Base-by-base conservation (phyloP, 2,113 vertebrate genomes). In the Eretmochelys imbricata region DNA sequence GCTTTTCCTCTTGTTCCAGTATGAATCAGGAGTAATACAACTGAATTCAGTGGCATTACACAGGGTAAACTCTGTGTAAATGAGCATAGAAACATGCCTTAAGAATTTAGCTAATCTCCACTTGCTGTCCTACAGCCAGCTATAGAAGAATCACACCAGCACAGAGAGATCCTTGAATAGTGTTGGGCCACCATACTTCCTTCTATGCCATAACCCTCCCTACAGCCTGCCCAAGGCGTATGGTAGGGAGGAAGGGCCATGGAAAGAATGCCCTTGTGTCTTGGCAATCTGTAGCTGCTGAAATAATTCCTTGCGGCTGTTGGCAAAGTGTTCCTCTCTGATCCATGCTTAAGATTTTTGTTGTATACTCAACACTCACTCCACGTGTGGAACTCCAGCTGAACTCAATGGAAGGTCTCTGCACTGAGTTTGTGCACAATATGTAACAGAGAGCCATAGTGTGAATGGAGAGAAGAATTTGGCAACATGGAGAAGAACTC, bases 341-440 rank as follows among this genome's bases (percentile, higher is more conserved):
- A 96, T 96, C 94, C 97, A 95, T 88, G 94, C 96, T 96, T 88
- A 91, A 89, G 90, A 94, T 94, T 1, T 84, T 85, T 94, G 95
- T 94, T 93, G 93, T 80, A 22, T 59, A 75, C 92, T 96, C 93
- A 85, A 87, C 65, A 6, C 81, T 96, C 91, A 22, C 90, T 96
- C 93, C 93, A 96, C 95, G 94, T 95, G 95, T 96, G 97, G 97
- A 96, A 95, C 96, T 95, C 93, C 96, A 97, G 42, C 38, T 48
- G 24, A 78, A 46, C 11, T 95, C 96, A 96, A 93, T 96, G 94
- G 95, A 90, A 87, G 93, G 93, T 95, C 96, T 29, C 42, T 48
- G 75, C 25, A 27, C 75, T 78, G 95, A 94, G 95, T 96, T 72
- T 72, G 19, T 72, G n/a, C 16, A n/a, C 17, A 38, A 38, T 38